Conservation (phyloP, 2,113 vertebrate species). For the Pollachius pollachius region DNA sequence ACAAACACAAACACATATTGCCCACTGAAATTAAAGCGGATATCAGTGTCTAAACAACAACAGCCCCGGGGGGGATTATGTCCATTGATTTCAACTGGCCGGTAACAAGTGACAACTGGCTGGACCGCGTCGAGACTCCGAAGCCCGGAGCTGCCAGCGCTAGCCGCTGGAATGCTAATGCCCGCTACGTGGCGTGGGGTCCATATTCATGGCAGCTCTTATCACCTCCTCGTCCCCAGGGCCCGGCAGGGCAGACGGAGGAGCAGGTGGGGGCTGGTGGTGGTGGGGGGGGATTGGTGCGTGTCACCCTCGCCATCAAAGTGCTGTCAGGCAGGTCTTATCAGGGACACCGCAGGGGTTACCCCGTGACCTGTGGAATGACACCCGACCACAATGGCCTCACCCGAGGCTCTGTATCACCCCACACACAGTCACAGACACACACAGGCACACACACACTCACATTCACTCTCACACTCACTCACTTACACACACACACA, state of each 20-base stretch:
- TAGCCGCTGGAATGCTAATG: conserved; percentile 21
- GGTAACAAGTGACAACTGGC: conserved; percentile 23
- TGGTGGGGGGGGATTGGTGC: conserved; percentile 49
- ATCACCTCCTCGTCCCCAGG: conserved; percentile 26
- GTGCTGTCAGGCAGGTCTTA: conserved; percentile 80
- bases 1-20: neutral
- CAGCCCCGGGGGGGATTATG: neutral
- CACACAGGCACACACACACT: neutral
- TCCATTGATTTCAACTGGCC: neutral
- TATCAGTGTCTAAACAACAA: neutral
- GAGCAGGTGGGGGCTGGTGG: neutral
- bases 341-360: conserved; percentile 75
- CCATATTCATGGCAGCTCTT: conserved; percentile 42
- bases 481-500: neutral
- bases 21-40: neutral
- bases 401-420: conserved; percentile 64
- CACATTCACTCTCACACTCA: neutral
- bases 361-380: conserved; percentile 76
- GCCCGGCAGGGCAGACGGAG: neutral
- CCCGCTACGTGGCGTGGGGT: neutral
- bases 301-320: conserved; percentile 65
- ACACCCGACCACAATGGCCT: conserved; percentile 52
- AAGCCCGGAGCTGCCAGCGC: conserved; percentile 15
- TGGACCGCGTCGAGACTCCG: conserved; percentile 1
- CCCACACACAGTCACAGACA: conserved; percentile 4